These are phyloP conservation scores for Chelonoidis abingdonii DNA, from an alignment of 2,113 vertebrate genomes.

Conservation along the genomic window DNA sequence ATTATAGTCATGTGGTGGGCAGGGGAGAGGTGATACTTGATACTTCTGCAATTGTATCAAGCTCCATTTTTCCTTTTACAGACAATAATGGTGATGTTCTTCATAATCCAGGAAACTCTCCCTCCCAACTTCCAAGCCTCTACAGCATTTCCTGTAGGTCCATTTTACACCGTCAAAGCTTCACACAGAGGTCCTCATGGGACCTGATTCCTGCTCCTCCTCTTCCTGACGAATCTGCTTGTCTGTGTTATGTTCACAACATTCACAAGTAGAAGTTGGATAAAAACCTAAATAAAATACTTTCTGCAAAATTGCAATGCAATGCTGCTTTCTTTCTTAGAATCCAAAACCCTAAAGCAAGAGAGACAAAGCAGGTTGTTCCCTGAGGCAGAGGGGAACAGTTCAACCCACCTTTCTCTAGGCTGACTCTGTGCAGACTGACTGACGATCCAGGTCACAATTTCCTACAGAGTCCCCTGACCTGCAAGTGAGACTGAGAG, in stretches of 20 bases:
- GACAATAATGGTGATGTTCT: neutral
- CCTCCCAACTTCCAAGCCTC: neutral
- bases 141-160: rapidly evolving
- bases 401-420: neutral
- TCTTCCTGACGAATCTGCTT: neutral
- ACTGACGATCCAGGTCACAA: neutral
- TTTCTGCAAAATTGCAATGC: neutral
- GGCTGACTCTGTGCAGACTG: neutral
- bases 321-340: neutral
- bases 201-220: neutral
- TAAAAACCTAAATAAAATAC: neutral
- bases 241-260: neutral
- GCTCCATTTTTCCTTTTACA: neutral
- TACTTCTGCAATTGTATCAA: neutral
- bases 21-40: neutral
- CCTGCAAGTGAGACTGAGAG: neutral
- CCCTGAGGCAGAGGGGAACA: neutral
- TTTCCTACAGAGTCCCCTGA: neutral
- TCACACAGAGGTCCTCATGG: neutral
- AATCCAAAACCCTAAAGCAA: neutral
- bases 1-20: neutral
- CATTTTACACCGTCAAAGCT: neutral
- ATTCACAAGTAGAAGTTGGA: neutral
- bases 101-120: neutral
- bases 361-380: neutral